Percentiles rank a stretch among this genome's conserved stretches.
These are phyloP conservation scores for Sander lucioperca DNA, from an alignment of 2,113 vertebrate genomes.

Conservation along the genomic window DNA sequence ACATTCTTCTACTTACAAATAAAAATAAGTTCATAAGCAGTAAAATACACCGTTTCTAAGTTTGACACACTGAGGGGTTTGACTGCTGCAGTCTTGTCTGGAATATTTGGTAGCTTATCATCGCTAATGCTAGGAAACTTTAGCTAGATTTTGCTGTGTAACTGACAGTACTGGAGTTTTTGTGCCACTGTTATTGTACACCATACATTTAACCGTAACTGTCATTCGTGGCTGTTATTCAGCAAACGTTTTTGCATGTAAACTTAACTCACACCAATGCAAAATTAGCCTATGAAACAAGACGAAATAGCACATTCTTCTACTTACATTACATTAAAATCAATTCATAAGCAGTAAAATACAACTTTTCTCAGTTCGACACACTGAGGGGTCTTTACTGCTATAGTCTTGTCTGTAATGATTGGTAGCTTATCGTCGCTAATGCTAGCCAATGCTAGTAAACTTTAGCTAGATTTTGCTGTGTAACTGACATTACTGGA, in stretches of 20 bases:
- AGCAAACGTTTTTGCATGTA: not conserved
- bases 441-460: not conserved
- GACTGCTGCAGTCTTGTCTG: not conserved
- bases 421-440: not conserved
- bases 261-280: not conserved
- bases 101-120: not conserved
- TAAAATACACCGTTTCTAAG: not conserved
- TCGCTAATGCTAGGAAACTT: not conserved
- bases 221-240: not conserved
- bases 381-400: not conserved
- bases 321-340: not conserved
- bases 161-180: not conserved
- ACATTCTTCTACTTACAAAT: not conserved
- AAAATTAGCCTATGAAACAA: constrained; percentile 10
- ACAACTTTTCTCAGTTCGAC: not conserved
- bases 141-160: not conserved
- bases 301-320: not conserved
- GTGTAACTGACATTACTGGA: not conserved
- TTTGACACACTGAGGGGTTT: not conserved
- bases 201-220: not conserved
- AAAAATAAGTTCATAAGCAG: not conserved
- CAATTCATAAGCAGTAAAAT: not conserved
- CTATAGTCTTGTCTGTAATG: not conserved
- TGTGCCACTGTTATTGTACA: not conserved
- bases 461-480: not conserved